Conservation (phyloP, 2,797 vertebrate genomes). For the Nasua narica region DNA sequence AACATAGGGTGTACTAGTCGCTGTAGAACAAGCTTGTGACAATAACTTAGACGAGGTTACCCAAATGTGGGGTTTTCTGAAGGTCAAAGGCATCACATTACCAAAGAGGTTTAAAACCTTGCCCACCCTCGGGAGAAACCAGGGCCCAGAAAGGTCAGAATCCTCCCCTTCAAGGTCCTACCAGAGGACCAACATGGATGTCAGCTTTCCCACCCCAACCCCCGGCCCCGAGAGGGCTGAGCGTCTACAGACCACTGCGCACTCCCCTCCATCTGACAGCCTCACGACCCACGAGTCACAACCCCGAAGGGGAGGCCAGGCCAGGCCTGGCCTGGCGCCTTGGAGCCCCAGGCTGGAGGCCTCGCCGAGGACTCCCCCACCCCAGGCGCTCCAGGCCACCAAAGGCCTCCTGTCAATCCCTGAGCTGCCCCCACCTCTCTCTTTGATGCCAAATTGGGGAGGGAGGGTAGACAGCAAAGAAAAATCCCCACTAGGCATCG, state of each 20-base stretch:
- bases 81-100: background rate
- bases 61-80: conserved; percentile 6
- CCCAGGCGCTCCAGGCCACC: background rate
- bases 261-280: background rate
- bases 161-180: background rate
- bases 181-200: background rate
- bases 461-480: conserved; percentile 19
- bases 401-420: background rate
- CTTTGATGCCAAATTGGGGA: conserved; percentile 41
- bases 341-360: background rate
- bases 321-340: background rate
- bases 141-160: background rate
- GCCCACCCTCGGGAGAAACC: background rate
- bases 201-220: background rate
- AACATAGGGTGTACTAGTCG: background rate
- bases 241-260: background rate
- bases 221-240: background rate
- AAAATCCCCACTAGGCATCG: conserved; percentile 53
- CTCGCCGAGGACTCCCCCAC: background rate
- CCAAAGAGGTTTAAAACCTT: background rate
- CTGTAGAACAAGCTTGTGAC: background rate
- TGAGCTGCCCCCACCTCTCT: background rate
- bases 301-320: background rate
- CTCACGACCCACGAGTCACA: background rate
- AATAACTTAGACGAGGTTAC: background rate